Conservation (phyloP, 2,888 invertebrate species). For the Leucoma salicis region DNA sequence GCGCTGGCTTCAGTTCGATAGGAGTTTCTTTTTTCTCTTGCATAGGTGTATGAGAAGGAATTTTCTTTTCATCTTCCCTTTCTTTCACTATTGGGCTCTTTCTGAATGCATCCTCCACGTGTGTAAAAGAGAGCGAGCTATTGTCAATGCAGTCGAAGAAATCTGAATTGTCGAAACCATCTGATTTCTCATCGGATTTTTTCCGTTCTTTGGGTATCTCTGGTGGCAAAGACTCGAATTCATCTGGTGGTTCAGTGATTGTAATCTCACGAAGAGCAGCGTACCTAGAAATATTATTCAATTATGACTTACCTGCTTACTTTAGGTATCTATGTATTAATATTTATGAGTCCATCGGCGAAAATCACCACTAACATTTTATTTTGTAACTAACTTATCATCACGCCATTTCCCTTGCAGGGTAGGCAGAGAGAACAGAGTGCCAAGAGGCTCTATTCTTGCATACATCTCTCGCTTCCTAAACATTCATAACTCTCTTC, state of each 20-base stretch:
- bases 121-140: constrained; percentile 72
- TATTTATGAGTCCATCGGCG: no score
- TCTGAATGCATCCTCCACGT: constrained; percentile 76
- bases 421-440: no score
- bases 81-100: constrained; percentile 71
- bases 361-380: no score
- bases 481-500: no score
- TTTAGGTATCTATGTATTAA: no score
- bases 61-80: constrained; percentile 61
- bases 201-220: constrained; percentile 75
- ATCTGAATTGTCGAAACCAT: constrained; percentile 77
- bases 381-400: no score
- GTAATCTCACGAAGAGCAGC: constrained; percentile 91
- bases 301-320: no score
- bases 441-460: no score
- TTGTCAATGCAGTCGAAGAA: constrained; percentile 80
- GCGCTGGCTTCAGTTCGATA: constrained; percentile 38
- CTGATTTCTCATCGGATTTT: constrained; percentile 77
- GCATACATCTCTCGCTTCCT: no score
- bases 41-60: constrained; percentile 17
- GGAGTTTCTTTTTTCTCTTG: constrained; percentile 52
- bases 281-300: constrained; percentile 65
- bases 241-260: constrained; percentile 83
- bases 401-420: no score
- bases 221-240: constrained; percentile 72